These are phyloP conservation scores for Colinus virginianus DNA, from an alignment of 2,113 vertebrate genomes.

Conservation along the genomic window DNA sequence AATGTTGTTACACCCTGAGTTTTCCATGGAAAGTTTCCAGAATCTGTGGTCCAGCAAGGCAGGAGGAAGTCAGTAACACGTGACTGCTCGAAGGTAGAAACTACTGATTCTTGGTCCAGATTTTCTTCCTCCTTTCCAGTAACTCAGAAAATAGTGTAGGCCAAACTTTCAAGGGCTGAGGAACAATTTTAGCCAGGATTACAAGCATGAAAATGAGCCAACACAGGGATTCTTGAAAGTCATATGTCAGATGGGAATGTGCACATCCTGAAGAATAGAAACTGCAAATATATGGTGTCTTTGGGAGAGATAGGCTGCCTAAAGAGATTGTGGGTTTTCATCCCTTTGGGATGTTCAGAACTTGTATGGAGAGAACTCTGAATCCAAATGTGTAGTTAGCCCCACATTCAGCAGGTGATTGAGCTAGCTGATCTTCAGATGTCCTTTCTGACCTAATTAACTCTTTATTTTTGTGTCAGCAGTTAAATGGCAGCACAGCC, in stretches of 20 bases:
- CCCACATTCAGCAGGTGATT: neutral
- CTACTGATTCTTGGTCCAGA: neutral
- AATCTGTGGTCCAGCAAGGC: neutral
- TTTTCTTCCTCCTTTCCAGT: neutral
- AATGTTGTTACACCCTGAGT: neutral
- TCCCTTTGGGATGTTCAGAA: neutral
- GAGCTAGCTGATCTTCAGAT: neutral
- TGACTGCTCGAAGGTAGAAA: constrained; percentile 24
- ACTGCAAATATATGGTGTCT: neutral
- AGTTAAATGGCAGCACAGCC: neutral
- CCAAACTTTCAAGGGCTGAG: neutral
- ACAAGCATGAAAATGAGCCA: neutral
- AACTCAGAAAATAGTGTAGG: neutral
- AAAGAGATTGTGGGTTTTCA: neutral
- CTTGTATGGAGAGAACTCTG: neutral
- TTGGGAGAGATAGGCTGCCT: neutral
- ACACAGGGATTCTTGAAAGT: neutral
- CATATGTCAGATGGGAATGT: neutral
- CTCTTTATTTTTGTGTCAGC: neutral
- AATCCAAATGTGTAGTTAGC: neutral
- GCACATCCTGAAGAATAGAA: neutral
- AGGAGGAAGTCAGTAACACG: neutral
- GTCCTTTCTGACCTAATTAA: neutral
- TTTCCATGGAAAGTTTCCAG: constrained; percentile 15
- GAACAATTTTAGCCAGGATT: constrained; percentile 9